Evolutionary conservation across 2,797 vertebrate species (phyloP).

Genomic region (Tangara arthus): DNA sequence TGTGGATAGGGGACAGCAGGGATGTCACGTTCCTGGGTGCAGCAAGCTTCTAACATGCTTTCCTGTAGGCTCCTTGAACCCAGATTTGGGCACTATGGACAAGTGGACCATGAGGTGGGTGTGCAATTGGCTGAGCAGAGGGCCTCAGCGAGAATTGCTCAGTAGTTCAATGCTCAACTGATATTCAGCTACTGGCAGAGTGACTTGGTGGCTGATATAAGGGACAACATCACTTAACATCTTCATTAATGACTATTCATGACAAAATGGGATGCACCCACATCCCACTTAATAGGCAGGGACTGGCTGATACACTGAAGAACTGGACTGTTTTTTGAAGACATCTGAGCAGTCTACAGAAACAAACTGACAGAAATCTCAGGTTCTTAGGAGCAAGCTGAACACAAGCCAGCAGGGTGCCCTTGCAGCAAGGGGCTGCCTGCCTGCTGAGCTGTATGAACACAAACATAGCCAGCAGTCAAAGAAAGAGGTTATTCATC

Average conservation of each 20-base stretch:
- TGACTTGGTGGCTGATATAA: neutral
- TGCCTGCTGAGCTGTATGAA: neutral
- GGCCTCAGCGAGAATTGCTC: neutral
- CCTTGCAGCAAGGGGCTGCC: neutral
- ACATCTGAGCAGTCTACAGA: neutral
- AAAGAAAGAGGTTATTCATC: neutral
- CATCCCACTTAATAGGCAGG: neutral
- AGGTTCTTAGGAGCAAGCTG: neutral
- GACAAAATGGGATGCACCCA: neutral
- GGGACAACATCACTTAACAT: neutral
- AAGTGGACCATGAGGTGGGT: neutral
- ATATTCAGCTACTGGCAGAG: neutral
- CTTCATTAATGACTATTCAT: neutral
- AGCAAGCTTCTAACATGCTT: neutral
- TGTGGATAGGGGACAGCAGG: neutral
- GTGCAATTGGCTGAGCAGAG: neutral
- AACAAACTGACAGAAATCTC: neutral
- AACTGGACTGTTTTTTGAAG: neutral
- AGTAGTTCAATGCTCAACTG: neutral
- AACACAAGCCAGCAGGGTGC: neutral
- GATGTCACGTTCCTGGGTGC: neutral
- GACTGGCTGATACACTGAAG: neutral
- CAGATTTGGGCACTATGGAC: neutral
- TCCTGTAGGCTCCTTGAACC: neutral
- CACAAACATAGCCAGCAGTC: neutral